These are phyloP conservation scores for Drosophila greeni DNA, from an alignment of 2,888 invertebrate genomes.

Conservation along the genomic window DNA sequence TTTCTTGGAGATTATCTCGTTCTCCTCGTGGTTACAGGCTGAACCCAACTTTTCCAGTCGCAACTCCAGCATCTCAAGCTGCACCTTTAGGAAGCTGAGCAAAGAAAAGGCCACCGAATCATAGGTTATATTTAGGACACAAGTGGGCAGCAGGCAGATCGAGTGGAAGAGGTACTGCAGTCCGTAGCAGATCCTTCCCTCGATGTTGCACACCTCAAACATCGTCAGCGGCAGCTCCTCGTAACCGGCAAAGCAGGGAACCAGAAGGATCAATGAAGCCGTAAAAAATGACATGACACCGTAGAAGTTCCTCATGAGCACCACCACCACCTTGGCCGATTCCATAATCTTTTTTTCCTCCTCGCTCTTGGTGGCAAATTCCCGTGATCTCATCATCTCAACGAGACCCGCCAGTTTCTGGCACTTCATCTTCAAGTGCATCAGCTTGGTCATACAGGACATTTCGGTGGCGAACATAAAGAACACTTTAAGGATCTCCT, in stretches of 20 bases:
- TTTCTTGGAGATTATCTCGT: constrained; percentile 39
- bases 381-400: constrained; percentile 35
- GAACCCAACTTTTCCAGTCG: constrained; percentile 60
- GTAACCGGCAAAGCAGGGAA: constrained; percentile 44
- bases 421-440: constrained; percentile 43
- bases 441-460: constrained; percentile 57
- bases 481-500: constrained; percentile 64
- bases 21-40: constrained; percentile 1
- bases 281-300: constrained; percentile 41
- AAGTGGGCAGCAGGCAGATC: constrained; percentile 50
- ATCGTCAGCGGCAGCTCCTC: constrained; percentile 54
- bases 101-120: constrained; percentile 60
- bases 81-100: constrained; percentile 55
- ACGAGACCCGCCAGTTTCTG: constrained; percentile 36
- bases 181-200: constrained; percentile 42
- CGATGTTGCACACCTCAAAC: constrained; percentile 59
- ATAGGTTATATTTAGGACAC: constrained; percentile 67
- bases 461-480: constrained; percentile 65
- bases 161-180: constrained; percentile 53
- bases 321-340: constrained; percentile 20
- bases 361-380: constrained; percentile 32
- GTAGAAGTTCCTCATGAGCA: constrained; percentile 56
- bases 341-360: constrained; percentile 43
- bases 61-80: constrained; percentile 61
- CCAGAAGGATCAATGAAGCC: constrained; percentile 45